Percentiles rank a stretch among this genome's conserved stretches.
These are phyloP conservation scores for Hydrocynus forskahlii DNA, from an alignment of 2,797 vertebrate genomes.

Conservation along the genomic window DNA sequence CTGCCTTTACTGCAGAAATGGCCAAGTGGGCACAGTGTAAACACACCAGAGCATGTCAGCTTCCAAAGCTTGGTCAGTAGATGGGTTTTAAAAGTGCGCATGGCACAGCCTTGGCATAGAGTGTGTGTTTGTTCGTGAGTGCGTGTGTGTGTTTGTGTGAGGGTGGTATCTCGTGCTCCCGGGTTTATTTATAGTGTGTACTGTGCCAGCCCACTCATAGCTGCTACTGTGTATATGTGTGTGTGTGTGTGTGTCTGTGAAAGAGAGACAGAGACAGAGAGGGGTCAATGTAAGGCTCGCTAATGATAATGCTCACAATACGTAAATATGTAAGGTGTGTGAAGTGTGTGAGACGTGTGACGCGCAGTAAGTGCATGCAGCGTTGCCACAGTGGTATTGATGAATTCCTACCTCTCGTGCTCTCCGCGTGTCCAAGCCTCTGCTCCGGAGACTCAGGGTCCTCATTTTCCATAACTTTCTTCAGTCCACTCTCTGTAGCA, in stretches of 20 bases:
- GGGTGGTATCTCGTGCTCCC: constrained; percentile 13
- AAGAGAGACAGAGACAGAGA: not conserved
- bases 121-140: not conserved
- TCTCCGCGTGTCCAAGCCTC: constrained; percentile 35
- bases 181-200: constrained; percentile 43
- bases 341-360: too few relatives aligned
- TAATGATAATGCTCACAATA: not conserved
- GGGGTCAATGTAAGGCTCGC: not conserved
- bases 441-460: constrained; percentile 49
- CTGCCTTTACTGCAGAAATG: not conserved
- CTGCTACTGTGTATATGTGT: constrained; percentile 21
- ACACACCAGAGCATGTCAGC: not conserved
- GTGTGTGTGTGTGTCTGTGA: not conserved
- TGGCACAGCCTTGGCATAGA: not conserved
- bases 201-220: constrained; percentile 28
- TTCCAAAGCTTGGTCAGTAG: not conserved
- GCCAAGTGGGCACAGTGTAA: not conserved
- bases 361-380: not conserved
- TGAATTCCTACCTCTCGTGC: constrained; percentile 47
- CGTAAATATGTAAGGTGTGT: too few relatives aligned
- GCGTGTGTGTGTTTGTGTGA: not conserved
- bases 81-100: not conserved
- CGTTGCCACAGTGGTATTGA: not conserved
- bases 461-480: constrained; percentile 63
- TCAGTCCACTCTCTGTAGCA: constrained; percentile 10